Evolutionary conservation across 1,140 invertebrate species (phyloP), one percentile per base, ranked within the genome.

Genomic region (Brachionus plicatilis): DNA sequence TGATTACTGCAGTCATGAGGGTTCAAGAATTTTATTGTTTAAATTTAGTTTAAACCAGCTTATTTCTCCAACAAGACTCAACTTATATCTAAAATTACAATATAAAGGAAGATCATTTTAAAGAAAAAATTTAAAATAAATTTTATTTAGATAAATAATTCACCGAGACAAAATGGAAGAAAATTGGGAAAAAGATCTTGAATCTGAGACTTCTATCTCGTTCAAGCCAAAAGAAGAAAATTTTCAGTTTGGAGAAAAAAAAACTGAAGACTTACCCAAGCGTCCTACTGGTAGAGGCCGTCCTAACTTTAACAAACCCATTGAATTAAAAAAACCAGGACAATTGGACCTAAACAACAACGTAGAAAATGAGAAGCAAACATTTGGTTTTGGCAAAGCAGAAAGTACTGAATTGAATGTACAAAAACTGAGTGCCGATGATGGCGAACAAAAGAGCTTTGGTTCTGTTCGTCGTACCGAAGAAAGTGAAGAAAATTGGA

Each of bases 81-180:
- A n/a, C 17, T 37, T 37, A 5, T 37, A 37, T 37, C 33, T 7
- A 37, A 37, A 37, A 37, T 37, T 37, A 37, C 33, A 37, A 37
- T 37, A 3, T 6, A 37, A 37, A 37, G 33, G 33, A 37, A 37
- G 7, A 7, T 37, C 33, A 9, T 20, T 24, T 17, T 2, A 56
- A 6, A 24, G 20, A 60, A 9, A 20, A 60, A 60, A 20, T 20
- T 24, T 60, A 9, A 60, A 20, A 20, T 60, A 20, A 20, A 9
- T 53, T 12, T n/a, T 24, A 24, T 24, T 37, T 37, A 37, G 33
- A 37, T 37, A 27, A 20, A 60, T 20, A 50, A 76, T 47, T 24
- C 41, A 76, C 27, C 24, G 72, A 24, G 12, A 75, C 6, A 76
- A 76, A 76, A 76, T 76, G 72, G 72, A 76, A 37, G 72, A 76